Conservation (phyloP, 2,797 vertebrate genomes). For the Bradypus variegatus region DNA sequence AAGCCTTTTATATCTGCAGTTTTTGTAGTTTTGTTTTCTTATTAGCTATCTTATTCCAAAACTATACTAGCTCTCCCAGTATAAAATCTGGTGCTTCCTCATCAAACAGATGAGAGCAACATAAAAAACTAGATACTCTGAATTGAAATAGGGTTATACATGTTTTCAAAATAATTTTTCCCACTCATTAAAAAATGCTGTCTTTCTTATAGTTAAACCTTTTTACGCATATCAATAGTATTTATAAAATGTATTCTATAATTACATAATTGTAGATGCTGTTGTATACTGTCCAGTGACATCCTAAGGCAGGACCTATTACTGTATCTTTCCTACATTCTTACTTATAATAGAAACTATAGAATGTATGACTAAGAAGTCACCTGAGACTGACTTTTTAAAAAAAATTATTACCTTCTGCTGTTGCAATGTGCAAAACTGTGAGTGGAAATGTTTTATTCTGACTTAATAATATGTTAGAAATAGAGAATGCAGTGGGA, state of each 20-base stretch:
- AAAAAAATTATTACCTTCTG: constrained; percentile 63
- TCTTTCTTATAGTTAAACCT: constrained; percentile 71
- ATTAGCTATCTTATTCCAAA: constrained; percentile 12
- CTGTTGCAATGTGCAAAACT: constrained; percentile 73
- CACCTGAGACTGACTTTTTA: constrained; percentile 64
- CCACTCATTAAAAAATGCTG: constrained; percentile 68
- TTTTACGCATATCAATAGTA: constrained; percentile 88
- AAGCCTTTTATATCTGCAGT: constrained; percentile 56
- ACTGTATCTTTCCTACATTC: constrained; percentile 72
- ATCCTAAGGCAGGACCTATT: constrained; percentile 81
- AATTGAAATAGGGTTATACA: constrained; percentile 68
- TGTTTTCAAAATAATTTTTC: constrained; percentile 68
- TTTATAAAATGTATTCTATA: constrained; percentile 92
- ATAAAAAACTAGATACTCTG: constrained; percentile 46
- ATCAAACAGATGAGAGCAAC: constrained; percentile 46
- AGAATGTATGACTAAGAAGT: constrained; percentile 73
- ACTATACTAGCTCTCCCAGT: constrained; percentile 20
- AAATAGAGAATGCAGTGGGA: constrained; percentile 66
- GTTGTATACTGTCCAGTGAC: constrained; percentile 70
- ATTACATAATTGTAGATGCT: constrained; percentile 83
- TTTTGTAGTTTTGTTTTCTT: constrained; percentile 57
- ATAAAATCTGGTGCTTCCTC: constrained; percentile 45
- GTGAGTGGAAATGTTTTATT: constrained; percentile 73
- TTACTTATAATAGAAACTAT: constrained; percentile 69
- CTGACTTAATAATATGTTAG: constrained; percentile 68